Evolutionary conservation across 2,113 vertebrate species (phyloP).

Genomic region (Ochotona curzoniae): DNA sequence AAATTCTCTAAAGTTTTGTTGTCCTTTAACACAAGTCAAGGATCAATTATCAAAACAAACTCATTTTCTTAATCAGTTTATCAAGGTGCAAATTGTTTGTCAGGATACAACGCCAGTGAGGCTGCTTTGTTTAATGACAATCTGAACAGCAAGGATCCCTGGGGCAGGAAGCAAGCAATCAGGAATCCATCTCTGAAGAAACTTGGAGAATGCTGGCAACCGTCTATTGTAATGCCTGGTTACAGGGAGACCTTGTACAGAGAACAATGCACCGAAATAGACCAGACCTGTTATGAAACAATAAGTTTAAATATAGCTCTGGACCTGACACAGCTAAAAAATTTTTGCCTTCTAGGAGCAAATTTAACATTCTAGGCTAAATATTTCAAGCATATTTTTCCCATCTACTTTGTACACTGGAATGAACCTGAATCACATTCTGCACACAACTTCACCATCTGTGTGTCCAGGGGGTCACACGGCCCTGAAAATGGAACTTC

Average conservation of each 20-base stretch:
- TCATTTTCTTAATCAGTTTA: conserved; percentile 77
- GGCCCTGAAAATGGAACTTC: neutral
- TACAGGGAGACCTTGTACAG: conserved; percentile 52
- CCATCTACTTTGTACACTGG: neutral
- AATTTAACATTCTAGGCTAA: conserved; percentile 60
- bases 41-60: conserved; percentile 79
- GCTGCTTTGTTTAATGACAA: conserved; percentile 81
- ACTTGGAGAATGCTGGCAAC: conserved; percentile 73
- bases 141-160: conserved; percentile 78
- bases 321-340: conserved; percentile 58
- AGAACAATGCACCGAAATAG: conserved; percentile 58
- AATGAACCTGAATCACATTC: conserved; percentile 29
- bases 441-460: neutral
- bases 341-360: conserved; percentile 71
- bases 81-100: conserved; percentile 82
- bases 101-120: conserved; percentile 79
- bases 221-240: conserved; percentile 11
- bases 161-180: conserved; percentile 78
- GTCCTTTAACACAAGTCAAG: conserved; percentile 77
- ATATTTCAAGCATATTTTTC: conserved; percentile 36
- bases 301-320: conserved; percentile 80
- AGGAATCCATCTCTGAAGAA: conserved; percentile 75
- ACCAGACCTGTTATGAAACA: conserved; percentile 75
- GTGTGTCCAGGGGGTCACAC: neutral
- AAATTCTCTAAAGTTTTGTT: conserved; percentile 56